Evolutionary conservation across 2,797 vertebrate species (phyloP).

Genomic region (Moxostoma hubbsi): DNA sequence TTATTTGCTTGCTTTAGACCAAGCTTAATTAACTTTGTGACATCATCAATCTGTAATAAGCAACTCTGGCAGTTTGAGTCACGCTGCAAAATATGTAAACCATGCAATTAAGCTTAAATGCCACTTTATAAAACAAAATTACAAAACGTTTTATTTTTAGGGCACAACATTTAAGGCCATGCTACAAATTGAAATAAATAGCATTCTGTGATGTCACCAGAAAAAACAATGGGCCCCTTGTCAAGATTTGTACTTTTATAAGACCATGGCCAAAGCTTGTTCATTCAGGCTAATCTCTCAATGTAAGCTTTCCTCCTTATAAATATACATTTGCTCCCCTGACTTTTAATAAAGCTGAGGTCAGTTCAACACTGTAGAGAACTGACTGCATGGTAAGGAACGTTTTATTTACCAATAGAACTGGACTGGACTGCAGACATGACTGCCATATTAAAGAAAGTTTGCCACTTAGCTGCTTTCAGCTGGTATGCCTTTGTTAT

Average conservation of each 20-base stretch:
- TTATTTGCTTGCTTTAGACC: not conserved
- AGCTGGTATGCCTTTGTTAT: conserved; percentile 82
- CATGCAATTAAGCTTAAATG: conserved; percentile 6
- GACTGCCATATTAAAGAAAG: conserved; percentile 60
- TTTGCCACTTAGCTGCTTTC: conserved; percentile 79
- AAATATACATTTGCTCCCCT: conserved; percentile 16
- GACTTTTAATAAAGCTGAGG: not conserved
- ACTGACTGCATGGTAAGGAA: not conserved
- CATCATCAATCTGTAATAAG: not conserved
- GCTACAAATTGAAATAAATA: conserved; percentile 6
- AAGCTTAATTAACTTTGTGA: not conserved
- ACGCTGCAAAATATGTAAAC: not conserved
- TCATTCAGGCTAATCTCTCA: conserved; percentile 66
- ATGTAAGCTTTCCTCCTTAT: conserved; percentile 24
- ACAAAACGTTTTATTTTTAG: not conserved
- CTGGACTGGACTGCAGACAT: conserved; percentile 61
- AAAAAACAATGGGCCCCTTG: conserved; percentile 72
- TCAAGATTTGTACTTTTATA: conserved; percentile 56
- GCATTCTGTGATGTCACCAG: conserved; percentile 37
- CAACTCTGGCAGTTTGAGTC: not conserved
- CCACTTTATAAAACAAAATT: not conserved
- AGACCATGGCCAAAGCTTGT: conserved; percentile 56
- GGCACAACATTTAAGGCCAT: not conserved
- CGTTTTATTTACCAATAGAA: not conserved
- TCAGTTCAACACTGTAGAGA: not conserved